These are phyloP conservation scores for Aporophyla nigra DNA, from an alignment of 2,888 invertebrate genomes.

Conservation along the genomic window DNA sequence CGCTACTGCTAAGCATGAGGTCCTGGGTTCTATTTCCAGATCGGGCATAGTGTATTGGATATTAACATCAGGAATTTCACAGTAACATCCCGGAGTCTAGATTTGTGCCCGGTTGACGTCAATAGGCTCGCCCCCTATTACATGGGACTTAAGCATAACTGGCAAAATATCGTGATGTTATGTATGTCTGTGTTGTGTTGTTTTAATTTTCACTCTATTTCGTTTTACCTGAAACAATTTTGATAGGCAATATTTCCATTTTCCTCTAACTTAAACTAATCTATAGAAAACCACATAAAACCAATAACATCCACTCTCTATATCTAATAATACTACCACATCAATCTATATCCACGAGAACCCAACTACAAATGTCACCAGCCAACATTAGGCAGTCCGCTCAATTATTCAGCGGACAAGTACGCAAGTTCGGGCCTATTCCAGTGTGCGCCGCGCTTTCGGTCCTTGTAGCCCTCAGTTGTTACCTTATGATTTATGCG, in stretches of 20 bases:
- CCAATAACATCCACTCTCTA: neutral
- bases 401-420: conserved; percentile 66
- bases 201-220: neutral
- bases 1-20: no score
- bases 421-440: conserved; percentile 45
- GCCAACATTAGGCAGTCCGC: conserved; percentile 42
- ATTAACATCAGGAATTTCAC: no score
- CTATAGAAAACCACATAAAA: neutral
- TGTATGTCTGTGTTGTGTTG: neutral
- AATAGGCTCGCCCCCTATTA: no score
- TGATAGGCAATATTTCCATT: neutral
- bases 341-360: conserved; percentile 46
- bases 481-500: conserved; percentile 65
- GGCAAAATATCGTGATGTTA: no score
- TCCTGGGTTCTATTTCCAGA: no score
- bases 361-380: conserved; percentile 37
- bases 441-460: conserved; percentile 61
- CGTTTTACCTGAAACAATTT: neutral
- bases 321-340: conserved; percentile 2
- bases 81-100: no score
- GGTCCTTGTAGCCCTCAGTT: conserved; percentile 60
- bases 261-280: neutral
- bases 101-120: no score
- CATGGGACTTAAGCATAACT: no score
- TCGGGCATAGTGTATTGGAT: no score